These are phyloP conservation scores for Opisthocomus hoazin DNA, from an alignment of 2,113 vertebrate species.

Conservation along the genomic window DNA sequence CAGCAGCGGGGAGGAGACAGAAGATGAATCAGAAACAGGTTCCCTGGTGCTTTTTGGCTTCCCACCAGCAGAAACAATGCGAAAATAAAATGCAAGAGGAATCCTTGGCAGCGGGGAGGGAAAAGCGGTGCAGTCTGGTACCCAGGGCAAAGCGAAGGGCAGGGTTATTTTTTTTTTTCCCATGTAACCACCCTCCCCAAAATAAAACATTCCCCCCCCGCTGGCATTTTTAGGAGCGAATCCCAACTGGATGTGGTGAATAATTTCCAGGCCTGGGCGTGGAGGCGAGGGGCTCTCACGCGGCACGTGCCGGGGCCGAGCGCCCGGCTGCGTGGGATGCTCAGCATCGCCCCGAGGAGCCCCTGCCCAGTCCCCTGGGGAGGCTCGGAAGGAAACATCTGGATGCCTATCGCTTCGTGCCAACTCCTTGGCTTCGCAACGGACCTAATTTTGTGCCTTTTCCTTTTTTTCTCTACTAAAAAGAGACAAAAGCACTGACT, in stretches of 20 bases:
- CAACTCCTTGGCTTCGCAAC: neutral
- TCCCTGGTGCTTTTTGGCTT: neutral
- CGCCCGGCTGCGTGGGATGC: neutral
- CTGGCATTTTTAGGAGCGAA: neutral
- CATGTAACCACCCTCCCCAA: neutral
- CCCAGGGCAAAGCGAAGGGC: neutral
- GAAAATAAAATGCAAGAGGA: neutral
- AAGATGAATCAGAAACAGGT: neutral
- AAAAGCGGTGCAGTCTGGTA: neutral
- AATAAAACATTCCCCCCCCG: accelerated
- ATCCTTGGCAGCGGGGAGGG: neutral
- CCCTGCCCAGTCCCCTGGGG: neutral
- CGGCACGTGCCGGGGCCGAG: neutral
- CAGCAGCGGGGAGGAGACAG: neutral
- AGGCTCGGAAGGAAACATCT: neutral
- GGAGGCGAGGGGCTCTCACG: accelerated
- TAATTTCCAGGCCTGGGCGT: neutral
- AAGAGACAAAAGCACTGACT: neutral
- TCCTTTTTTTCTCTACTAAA: no score
- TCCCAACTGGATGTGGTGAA: neutral
- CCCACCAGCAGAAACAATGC: neutral
- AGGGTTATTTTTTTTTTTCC: neutral
- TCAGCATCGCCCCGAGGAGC: neutral
- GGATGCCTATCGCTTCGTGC: neutral
- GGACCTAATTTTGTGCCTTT: neutral